Base-by-base conservation (phyloP, 2,113 vertebrate genomes). In the Pelodiscus sinensis region DNA sequence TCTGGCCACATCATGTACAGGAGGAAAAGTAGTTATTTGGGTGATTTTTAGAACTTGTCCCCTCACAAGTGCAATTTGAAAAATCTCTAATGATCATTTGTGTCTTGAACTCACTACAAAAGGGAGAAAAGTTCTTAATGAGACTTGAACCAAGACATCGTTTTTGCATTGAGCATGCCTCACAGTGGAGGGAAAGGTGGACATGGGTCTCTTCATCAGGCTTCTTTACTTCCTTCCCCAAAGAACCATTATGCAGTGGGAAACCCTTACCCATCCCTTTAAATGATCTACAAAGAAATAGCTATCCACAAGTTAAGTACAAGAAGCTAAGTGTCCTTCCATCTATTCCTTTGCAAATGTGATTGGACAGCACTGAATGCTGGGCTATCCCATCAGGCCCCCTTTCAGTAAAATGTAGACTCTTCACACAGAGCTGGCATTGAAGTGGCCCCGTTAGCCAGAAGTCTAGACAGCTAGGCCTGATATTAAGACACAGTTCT, bases 11-110 rank as follows among this genome's bases (percentile, higher is more conserved):
- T 94, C 31, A 89, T 35, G n/a, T 79, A 82, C 71, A 79, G 87
- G 51, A 94, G 90, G 84, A 29, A 88, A 68, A 93, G 52, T 35
- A 82, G 44, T 85, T 29, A 62, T 94, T 94, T 89, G 88, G 80
- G 77, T 90, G 85, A 88, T 87, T 68, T 85, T 82, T 79, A 50
- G 75, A 82, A 44, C 90, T 75, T 92, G 91, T 80, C 65, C 51
- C 50, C 93, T 94, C 78, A 82, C 88, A 90, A 96, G 87, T 94
- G 90, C 89, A 95, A 90, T 95, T 90, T 86, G 79, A 94, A 94
- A 88, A 29, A 54, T 25, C 24, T 51, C 38, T 29, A 5, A 91
- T 78, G 14, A 83, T 94, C 91, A 87, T 12, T 90, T 22, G 38
- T 94, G 86, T 57, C 0, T 87, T 96, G 90, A 73, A 82, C 81